Evolutionary conservation across 2,113 vertebrate species (phyloP), one percentile per base, ranked within the genome.

Genomic region (Chloroceryle aenea): DNA sequence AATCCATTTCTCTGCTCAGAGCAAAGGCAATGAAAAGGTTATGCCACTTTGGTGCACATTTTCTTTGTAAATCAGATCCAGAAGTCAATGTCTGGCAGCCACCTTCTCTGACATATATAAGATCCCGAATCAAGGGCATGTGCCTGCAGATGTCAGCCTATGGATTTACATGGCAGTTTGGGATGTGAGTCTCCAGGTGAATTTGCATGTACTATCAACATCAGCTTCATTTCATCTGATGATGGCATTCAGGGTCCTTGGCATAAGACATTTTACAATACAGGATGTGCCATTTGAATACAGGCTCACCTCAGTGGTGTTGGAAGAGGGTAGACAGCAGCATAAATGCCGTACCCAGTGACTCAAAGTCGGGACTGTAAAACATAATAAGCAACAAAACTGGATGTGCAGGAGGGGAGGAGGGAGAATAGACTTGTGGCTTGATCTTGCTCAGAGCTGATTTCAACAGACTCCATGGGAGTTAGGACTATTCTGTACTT

Each of bases 391-490:
- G 76, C 48, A 86, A 93, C 63, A 86, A 66, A 96, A 93, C 56
- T 90, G 68, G 90, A 84, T 90, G 61, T 85, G 76, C 68, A 88
- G 58, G 21, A 58, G 45, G 47, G 67, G 50, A 86, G 56, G 55
- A 94, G 72, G 47, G 61, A 92, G 56, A 90, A 64, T 5, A 77
- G 76, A 81, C 50, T 73, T 0, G 0, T 67, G 79, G 72, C 72
- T 80, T 68, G 72, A 89, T 97, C 85, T 75, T 89, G 93, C 95
- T 76, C 1, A 3, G 30, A 87, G 93, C 89, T 75, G 89, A 92
- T 96, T 96, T 95, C 86, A 81, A 81, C 91, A 94, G 80, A 43
- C 86, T 97, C 88, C 69, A 78, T 32, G 90, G 88, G 80, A 90
- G 83, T 81, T 78, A 87, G 83, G 59, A 78, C 85, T 95, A 52